Evolutionary conservation across 2,113 vertebrate species (phyloP).

Genomic region (Deroptyus accipitrinus): DNA sequence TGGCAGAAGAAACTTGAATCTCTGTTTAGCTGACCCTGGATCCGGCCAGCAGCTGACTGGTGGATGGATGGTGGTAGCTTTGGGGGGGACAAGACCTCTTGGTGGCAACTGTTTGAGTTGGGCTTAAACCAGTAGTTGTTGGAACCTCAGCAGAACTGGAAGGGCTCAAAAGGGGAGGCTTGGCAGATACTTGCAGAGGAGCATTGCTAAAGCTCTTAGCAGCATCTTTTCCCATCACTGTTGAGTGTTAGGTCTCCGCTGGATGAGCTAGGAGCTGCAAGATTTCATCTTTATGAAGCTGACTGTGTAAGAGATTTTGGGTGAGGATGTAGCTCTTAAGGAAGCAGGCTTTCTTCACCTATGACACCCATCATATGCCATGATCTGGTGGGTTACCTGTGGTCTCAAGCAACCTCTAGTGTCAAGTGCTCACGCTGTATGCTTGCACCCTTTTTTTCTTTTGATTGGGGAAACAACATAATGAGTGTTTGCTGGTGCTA

Average conservation of each 20-base stretch:
- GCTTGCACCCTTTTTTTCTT: background rate
- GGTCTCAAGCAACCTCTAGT: slow-evolving; percentile 38
- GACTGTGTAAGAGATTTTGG: background rate
- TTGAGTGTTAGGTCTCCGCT: background rate
- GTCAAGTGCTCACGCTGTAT: background rate
- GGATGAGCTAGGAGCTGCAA: background rate
- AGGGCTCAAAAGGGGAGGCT: background rate
- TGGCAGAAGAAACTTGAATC: fast-evolving
- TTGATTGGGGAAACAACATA: background rate
- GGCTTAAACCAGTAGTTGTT: background rate
- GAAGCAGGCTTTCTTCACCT: background rate
- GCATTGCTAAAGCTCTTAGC: background rate
- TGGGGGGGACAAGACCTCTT: background rate
- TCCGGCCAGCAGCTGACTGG: background rate
- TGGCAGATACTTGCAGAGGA: background rate
- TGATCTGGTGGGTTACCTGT: background rate
- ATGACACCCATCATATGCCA: fast-evolving
- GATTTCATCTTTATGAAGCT: background rate
- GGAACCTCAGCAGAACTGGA: background rate
- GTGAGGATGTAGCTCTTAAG: background rate
- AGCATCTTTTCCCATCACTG: background rate
- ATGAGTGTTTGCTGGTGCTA: background rate
- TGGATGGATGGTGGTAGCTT: background rate
- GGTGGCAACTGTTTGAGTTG: background rate
- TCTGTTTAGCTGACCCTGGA: background rate